phyloP scores from a whole-genome alignment of 1,140 invertebrate species.

The Brachystomella parvula region DNA sequence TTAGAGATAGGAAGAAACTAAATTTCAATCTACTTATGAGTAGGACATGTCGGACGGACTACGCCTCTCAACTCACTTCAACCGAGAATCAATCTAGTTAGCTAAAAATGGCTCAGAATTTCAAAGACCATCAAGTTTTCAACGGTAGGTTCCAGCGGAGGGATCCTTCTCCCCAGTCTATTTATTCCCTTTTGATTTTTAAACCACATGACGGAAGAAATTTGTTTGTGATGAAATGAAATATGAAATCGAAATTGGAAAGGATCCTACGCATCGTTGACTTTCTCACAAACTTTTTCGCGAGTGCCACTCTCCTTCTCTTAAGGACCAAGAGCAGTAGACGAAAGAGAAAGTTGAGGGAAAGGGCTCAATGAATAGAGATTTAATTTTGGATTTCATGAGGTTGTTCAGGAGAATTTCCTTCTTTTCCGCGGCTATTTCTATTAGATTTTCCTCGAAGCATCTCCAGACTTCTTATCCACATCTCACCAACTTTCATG shows the following conservation, averaged over 20 bases:
- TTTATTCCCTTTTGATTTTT: neutral
- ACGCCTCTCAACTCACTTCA: neutral
- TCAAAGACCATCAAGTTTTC: neutral
- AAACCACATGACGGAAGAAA: neutral
- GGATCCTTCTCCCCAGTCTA: no score
- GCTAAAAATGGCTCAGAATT: neutral
- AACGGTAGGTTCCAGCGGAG: no score
- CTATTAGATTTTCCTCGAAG: no score
- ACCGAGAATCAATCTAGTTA: neutral
- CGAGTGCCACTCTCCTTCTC: neutral
- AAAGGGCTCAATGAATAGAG: neutral
- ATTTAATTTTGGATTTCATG: neutral
- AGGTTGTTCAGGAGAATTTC: no score
- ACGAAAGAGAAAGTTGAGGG: no score
- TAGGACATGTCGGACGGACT: neutral
- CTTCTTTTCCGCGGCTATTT: no score
- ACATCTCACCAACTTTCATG: no score
- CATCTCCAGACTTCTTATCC: no score
- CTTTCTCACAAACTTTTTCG: neutral
- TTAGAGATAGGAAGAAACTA: neutral
- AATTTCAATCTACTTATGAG: conserved; percentile 4
- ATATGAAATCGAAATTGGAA: neutral
- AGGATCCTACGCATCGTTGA: neutral
- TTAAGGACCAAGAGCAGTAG: neutral
- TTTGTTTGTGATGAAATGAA: neutral